Conservation (phyloP, 2,888 invertebrate genomes). For the Corbicula japonica region DNA sequence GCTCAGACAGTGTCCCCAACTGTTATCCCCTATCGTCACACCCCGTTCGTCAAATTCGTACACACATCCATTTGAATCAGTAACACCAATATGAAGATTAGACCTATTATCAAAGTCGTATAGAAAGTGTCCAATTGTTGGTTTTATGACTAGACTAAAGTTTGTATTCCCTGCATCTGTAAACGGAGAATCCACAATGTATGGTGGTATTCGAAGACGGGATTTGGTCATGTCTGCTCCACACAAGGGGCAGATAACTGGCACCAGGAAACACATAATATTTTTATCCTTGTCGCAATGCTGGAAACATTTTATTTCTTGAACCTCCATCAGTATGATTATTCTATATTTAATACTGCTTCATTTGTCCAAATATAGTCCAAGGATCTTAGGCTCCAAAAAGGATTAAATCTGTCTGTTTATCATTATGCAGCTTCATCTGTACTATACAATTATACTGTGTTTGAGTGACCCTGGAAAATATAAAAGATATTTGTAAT, state of each 20-base stretch:
- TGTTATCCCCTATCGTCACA: constrained; percentile 86
- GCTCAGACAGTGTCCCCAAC: constrained; percentile 87
- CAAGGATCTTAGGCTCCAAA: no score
- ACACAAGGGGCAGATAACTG: constrained; percentile 93
- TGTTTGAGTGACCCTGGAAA: no score
- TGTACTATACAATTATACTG: no score
- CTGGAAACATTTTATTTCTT: constrained; percentile 91
- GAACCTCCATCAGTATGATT: constrained; percentile 16
- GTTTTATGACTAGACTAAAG: constrained; percentile 94
- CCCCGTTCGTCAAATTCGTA: constrained; percentile 95
- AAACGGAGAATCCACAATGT: constrained; percentile 94
- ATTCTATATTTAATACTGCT: neutral
- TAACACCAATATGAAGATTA: constrained; percentile 96
- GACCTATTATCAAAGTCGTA: constrained; percentile 89
- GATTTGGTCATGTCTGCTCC: constrained; percentile 89
- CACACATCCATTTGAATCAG: constrained; percentile 91
- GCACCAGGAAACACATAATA: constrained; percentile 93
- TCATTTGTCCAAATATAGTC: no score
- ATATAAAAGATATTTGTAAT: no score
- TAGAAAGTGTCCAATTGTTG: constrained; percentile 95
- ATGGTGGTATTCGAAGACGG: constrained; percentile 91
- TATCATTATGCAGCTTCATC: no score
- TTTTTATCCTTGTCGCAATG: constrained; percentile 92
- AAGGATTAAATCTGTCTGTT: no score
- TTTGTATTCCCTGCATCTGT: constrained; percentile 93